phyloP scores from a whole-genome alignment of 2,888 invertebrate species.

The Malachius bipustulatus region DNA sequence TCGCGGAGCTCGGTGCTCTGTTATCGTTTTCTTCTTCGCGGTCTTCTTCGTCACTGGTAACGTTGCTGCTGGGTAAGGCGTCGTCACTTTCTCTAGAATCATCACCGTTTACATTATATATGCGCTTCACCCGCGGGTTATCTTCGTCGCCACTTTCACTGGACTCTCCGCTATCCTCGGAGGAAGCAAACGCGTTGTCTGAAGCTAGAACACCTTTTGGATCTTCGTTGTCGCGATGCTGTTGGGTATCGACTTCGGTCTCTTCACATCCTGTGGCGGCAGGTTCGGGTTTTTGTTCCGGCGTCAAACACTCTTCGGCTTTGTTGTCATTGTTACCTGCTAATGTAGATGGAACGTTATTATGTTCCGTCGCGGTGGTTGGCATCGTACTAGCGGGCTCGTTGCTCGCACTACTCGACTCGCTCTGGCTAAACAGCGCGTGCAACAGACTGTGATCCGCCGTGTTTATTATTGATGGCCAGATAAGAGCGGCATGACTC shows the following conservation, averaged over 20 bases:
- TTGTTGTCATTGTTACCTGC: constrained; percentile 38
- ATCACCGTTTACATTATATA: constrained; percentile 32
- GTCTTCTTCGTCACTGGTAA: constrained; percentile 30
- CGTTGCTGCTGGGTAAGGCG: constrained; percentile 32
- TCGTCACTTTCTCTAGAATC: constrained; percentile 30
- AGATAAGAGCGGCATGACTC: constrained; percentile 31
- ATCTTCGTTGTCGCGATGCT: not conserved
- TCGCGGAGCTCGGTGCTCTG: constrained; percentile 36
- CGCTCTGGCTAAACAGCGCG: constrained; percentile 21
- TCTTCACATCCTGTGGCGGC: not conserved
- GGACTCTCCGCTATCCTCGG: constrained; percentile 41
- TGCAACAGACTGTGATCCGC: constrained; percentile 17
- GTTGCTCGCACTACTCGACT: constrained; percentile 8
- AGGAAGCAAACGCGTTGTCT: constrained; percentile 45
- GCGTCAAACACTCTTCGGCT: no score
- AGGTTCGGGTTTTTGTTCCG: constrained; percentile 2
- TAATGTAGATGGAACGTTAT: constrained; percentile 37
- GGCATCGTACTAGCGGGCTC: constrained; percentile 27
- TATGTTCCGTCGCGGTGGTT: constrained; percentile 40
- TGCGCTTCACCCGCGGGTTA: constrained; percentile 32
- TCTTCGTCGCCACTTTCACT: constrained; percentile 36
- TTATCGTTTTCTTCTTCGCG: constrained; percentile 27
- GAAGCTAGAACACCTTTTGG: constrained; percentile 28
- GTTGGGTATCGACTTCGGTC: constrained; percentile 5
- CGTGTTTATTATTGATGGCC: constrained; percentile 30